Evolutionary conservation across 2,797 vertebrate species (phyloP).

Genomic region (Semotilus atromaculatus): DNA sequence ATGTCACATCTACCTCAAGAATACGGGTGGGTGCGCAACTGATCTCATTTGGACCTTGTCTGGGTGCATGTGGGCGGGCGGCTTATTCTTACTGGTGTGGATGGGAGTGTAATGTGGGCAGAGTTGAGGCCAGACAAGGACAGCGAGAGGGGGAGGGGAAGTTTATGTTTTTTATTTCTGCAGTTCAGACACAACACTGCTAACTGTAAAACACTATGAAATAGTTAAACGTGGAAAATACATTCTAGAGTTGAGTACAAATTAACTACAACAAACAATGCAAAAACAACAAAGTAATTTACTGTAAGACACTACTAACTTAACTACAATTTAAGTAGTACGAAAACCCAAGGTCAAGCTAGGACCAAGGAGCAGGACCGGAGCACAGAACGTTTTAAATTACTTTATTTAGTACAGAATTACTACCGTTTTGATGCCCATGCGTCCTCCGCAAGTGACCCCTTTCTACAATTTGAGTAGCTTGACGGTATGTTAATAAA

Average conservation of each 20-base stretch:
- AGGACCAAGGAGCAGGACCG: no score
- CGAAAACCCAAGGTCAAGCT: no score
- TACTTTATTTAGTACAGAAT: no score
- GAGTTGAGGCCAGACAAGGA: constrained; percentile 52
- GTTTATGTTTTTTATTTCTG: constrained; percentile 1
- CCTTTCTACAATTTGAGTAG: background rate
- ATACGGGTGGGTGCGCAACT: constrained; percentile 56
- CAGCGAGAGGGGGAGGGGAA: constrained; percentile 18
- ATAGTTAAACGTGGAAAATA: constrained; percentile 40
- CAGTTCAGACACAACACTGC: constrained; percentile 37
- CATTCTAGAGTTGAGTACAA: background rate
- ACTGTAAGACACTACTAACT: background rate
- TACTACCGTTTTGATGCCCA: no score
- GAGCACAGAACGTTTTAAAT: no score
- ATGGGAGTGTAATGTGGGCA: constrained; percentile 55
- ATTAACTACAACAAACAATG: background rate
- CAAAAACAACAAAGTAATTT: background rate
- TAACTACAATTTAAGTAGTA: background rate
- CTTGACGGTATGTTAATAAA: background rate
- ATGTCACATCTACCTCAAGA: constrained; percentile 65
- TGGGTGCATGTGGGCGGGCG: constrained; percentile 49
- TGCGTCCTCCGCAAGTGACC: no score
- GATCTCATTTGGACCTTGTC: constrained; percentile 59
- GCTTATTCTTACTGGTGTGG: constrained; percentile 58
- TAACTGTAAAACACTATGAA: constrained; percentile 36